Conservation (phyloP, 35 echinoderm and acorn worm genomes). For the Eucidaris tribuloides region DNA sequence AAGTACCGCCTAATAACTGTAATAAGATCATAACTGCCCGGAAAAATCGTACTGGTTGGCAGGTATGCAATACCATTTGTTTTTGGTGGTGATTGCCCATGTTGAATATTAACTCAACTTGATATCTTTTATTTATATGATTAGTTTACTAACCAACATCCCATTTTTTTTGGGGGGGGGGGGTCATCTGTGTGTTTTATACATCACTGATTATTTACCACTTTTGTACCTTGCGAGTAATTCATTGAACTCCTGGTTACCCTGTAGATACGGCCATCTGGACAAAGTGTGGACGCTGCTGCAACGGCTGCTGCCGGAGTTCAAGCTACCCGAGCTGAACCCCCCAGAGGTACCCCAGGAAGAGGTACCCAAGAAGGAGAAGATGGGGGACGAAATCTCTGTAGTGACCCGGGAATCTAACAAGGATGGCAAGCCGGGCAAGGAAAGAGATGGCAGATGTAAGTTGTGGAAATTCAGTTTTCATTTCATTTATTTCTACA, state of each 20-base stretch:
- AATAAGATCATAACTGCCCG: no score
- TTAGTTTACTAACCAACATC: no score
- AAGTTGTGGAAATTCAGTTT: constrained; percentile 12
- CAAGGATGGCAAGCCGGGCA: constrained; percentile 72
- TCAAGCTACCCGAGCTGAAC: constrained; percentile 74
- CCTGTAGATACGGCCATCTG: constrained; percentile 79
- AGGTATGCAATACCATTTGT: no score
- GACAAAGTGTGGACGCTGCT: constrained; percentile 87
- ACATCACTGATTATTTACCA: no score
- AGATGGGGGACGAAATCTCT: constrained; percentile 61
- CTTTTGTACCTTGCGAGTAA: not conserved
- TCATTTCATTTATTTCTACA: not conserved
- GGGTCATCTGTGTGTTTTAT: no score
- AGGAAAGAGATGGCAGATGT: constrained; percentile 71
- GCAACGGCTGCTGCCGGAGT: constrained; percentile 76
- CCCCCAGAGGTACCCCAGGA: constrained; percentile 25
- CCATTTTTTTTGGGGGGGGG: no score
- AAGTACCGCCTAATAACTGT: no score
- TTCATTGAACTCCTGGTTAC: not conserved
- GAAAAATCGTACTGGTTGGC: no score
- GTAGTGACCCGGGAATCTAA: constrained; percentile 50
- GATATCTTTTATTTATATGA: no score
- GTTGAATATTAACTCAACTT: no score
- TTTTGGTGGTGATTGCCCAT: no score
- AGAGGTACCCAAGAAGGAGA: constrained; percentile 45